Base-by-base conservation (phyloP, 1,140 invertebrate genomes). In the Nasonia vitripennis region DNA sequence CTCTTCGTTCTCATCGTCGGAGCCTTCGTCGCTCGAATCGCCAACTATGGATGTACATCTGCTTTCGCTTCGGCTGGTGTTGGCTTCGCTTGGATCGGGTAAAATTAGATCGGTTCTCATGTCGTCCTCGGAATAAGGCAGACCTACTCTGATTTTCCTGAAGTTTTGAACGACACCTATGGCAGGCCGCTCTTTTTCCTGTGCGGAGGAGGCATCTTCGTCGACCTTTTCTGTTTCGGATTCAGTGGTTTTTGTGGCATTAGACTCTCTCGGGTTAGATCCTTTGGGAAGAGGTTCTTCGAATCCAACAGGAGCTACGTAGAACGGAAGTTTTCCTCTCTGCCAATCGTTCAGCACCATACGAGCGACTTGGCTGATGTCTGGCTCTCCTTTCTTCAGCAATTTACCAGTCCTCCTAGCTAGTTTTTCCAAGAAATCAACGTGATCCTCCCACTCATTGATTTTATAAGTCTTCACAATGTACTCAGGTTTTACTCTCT, bases 281-380 rank as follows among this genome's bases (percentile, higher is more conserved):
- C 70, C 77, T 86, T 93, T 94, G 87, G 91, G 91, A 88, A 94
- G 86, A 17, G 96, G 96, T 77, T 94, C 91, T 91, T 96, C 96
- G 92, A 95, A 97, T 17, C 95, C 96, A 82, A 96, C 95, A 14
- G 98, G 99, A 78, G 95, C 94, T 1, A 98, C 96, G 94, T 98
- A 99, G 92, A 97, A 99, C 0, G 99, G 99, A 68, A 99, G 93
- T 93, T 98, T 99, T 17, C 99, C 99, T 89, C 99, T 95, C 93
- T 99, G 99, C 96, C 98, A 99, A 92, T 99, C 99, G 94, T 99
- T 99, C 0, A 99, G 94, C 4, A 99, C 96, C 97, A 99, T 99
- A 92, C 97, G 97, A 0, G 99, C 96, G 20, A 97, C 96, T 75
- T 96, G 96, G 75, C 94, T 93, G 14, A 99, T 94, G 94, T 99